phyloP scores from a whole-genome alignment of 1,140 invertebrate genomes.

The Nixonia krombeini region DNA sequence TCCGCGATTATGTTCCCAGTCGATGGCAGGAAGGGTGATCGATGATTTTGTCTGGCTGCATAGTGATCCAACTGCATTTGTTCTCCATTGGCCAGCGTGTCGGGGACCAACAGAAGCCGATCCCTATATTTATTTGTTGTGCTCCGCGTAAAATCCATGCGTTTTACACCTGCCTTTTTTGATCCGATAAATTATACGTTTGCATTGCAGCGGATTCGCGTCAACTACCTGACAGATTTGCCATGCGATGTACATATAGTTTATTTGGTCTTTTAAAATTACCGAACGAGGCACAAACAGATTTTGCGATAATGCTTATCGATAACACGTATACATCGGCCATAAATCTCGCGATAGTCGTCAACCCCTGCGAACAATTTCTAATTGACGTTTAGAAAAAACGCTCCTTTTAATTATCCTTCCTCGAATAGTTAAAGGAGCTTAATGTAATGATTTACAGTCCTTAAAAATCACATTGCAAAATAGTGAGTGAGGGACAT shows the following conservation, averaged over 20 bases:
- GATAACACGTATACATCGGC: constrained; percentile 35
- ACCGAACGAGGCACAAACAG: constrained; percentile 50
- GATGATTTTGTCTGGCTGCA: constrained; percentile 29
- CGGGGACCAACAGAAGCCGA: constrained; percentile 32
- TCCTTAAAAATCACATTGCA: neutral
- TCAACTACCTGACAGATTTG: constrained; percentile 58
- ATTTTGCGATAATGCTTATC: constrained; percentile 52
- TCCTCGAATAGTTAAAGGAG: no score
- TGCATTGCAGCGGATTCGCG: constrained; percentile 59
- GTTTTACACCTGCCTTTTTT: constrained; percentile 67
- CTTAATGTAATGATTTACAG: no score
- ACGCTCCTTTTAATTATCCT: no score
- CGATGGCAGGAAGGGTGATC: constrained; percentile 18
- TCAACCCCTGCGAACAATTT: constrained; percentile 31
- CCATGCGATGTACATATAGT: constrained; percentile 45
- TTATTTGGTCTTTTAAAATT: constrained; percentile 53
- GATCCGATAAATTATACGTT: constrained; percentile 68
- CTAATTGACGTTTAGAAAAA: no score
- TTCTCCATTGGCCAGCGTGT: constrained; percentile 34
- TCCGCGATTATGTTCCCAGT: constrained; percentile 2
- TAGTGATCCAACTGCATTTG: constrained; percentile 34
- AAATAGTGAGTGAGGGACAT: constrained; percentile 25
- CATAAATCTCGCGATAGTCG: constrained; percentile 43
- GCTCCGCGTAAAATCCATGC: constrained; percentile 61
- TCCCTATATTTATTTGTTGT: constrained; percentile 67